A percentile compares a stretch with the other conserved stretches of the same genome.
These are phyloP conservation scores for Bufotes viridis DNA, from an alignment of 2,797 vertebrate species.

Conservation along the genomic window DNA sequence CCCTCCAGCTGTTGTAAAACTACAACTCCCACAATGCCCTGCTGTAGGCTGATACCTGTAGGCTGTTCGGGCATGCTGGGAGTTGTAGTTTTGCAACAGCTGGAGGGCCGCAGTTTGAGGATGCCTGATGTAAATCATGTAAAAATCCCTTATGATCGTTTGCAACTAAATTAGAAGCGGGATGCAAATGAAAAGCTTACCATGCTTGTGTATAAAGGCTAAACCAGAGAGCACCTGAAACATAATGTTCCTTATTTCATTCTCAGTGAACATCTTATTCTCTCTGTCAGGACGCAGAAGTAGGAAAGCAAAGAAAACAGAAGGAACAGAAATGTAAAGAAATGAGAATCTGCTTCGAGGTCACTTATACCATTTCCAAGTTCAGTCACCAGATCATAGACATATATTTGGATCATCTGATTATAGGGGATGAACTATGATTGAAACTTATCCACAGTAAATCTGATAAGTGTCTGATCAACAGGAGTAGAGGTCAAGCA, in stretches of 20 bases:
- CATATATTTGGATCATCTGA: neutral
- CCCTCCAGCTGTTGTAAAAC: too few relatives aligned
- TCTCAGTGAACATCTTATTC: slow-evolving; percentile 82
- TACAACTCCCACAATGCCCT: too few relatives aligned
- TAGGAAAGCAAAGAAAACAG: slow-evolving; percentile 57
- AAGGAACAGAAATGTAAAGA: slow-evolving; percentile 39
- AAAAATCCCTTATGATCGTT: neutral
- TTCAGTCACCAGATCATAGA: neutral
- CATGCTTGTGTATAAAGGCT: slow-evolving; percentile 82
- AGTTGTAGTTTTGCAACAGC: too few relatives aligned
- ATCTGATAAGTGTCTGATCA: too few relatives aligned
- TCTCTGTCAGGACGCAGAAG: slow-evolving; percentile 71
- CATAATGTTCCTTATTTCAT: slow-evolving; percentile 83
- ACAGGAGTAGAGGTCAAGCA: too few relatives aligned
- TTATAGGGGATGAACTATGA: too few relatives aligned
- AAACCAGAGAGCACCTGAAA: slow-evolving; percentile 79
- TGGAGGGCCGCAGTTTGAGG: too few relatives aligned
- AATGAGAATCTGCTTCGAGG: slow-evolving; percentile 56
- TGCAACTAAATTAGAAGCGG: neutral
- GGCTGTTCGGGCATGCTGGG: too few relatives aligned
- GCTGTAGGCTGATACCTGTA: too few relatives aligned
- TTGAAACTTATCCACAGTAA: too few relatives aligned
- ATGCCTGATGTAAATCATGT: too few relatives aligned
- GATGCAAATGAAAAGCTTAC: slow-evolving; percentile 67
- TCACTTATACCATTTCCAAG: slow-evolving; percentile 62